Conservation (phyloP, 2,888 invertebrate species). For the Epirrhoe tristata region DNA sequence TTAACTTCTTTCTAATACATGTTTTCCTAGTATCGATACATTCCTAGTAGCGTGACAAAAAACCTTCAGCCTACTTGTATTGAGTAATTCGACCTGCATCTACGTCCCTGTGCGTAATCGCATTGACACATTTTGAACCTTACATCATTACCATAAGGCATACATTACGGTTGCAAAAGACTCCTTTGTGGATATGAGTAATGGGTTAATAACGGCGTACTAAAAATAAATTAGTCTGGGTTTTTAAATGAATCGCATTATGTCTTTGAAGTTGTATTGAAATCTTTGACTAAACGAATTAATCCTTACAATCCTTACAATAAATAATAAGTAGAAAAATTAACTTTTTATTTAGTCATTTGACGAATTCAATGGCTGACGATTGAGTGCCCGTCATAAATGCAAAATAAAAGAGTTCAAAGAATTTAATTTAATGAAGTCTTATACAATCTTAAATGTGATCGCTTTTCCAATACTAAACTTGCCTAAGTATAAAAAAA, state of each 20-base stretch:
- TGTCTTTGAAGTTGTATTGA: slow-evolving; percentile 11
- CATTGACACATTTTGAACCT: slow-evolving; percentile 36
- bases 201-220: slow-evolving; percentile 14
- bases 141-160: slow-evolving; percentile 38
- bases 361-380: too few relatives aligned
- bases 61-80: slow-evolving; percentile 37
- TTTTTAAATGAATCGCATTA: background rate
- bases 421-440: too few relatives aligned
- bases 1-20: background rate
- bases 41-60: slow-evolving; percentile 10
- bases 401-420: too few relatives aligned
- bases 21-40: background rate
- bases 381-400: too few relatives aligned
- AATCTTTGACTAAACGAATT: background rate
- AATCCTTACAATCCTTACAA: too few relatives aligned
- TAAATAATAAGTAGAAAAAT: too few relatives aligned
- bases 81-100: slow-evolving; percentile 54
- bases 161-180: slow-evolving; percentile 39
- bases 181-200: slow-evolving; percentile 35
- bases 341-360: too few relatives aligned
- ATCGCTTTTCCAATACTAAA: too few relatives aligned
- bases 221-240: background rate
- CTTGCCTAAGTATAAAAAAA: too few relatives aligned
- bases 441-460: too few relatives aligned
- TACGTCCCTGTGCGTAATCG: slow-evolving; percentile 49